These are phyloP conservation scores for Hydractinia echinata DNA, from an alignment of 30 jellyfish, hydroid and myxozoan species.

Conservation along the genomic window DNA sequence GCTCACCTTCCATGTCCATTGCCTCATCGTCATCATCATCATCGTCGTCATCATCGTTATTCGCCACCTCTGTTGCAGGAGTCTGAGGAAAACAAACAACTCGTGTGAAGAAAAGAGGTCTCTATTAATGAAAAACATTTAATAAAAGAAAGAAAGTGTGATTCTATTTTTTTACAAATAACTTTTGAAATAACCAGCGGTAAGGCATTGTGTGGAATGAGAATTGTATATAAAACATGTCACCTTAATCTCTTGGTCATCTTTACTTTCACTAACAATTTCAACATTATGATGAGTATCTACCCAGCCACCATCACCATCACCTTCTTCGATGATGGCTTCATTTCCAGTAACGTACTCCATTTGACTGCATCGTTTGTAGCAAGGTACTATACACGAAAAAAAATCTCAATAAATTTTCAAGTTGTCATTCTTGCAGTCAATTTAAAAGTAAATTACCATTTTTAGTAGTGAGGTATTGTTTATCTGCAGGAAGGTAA, in stretches of 20 bases:
- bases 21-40: constrained; percentile 94
- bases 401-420: neutral
- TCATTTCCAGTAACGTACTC: constrained; percentile 68
- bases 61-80: neutral
- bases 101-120: no score
- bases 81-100: no score
- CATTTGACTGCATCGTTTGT: constrained; percentile 94
- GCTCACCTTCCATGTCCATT: constrained; percentile 91
- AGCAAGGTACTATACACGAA: constrained; percentile 73
- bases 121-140: no score
- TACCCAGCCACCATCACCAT: constrained; percentile 99
- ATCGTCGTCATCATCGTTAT: constrained; percentile 63
- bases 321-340: constrained; percentile 73
- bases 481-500: constrained; percentile 87
- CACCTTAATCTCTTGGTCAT: constrained; percentile 78
- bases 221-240: neutral
- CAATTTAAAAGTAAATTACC: constrained; percentile 40
- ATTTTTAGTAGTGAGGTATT: constrained; percentile 82
- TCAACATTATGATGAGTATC: constrained; percentile 94
- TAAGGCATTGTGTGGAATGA: neutral
- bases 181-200: neutral
- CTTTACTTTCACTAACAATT: constrained; percentile 39
- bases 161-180: no score
- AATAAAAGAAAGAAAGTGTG: no score
- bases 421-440: neutral